Conservation (phyloP, 2,797 vertebrate species). For the Ctenopoma kingsleyae region DNA sequence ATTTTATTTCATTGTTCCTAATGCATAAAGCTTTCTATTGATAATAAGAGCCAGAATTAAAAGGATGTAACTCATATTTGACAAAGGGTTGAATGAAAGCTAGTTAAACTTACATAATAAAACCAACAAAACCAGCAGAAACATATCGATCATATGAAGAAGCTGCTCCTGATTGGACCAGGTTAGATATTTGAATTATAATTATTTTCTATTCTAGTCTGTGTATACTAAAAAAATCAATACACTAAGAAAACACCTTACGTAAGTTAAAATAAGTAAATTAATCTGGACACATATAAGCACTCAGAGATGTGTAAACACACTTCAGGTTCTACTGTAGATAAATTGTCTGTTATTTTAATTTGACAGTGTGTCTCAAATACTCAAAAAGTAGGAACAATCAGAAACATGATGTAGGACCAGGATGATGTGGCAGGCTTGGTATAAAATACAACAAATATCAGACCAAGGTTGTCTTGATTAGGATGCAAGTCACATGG, state of each 20-base stretch:
- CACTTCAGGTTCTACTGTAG: background rate
- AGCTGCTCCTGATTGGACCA: background rate
- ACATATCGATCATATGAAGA: background rate
- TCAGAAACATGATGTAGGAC: no score
- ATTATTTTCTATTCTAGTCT: background rate
- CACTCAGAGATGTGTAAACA: background rate
- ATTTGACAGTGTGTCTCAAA: no score
- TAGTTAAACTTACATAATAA: background rate
- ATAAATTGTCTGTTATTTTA: background rate
- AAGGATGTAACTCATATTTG: background rate
- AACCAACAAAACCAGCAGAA: background rate
- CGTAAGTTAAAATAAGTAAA: background rate
- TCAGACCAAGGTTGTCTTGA: slow-evolving; percentile 1
- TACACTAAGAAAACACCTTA: background rate
- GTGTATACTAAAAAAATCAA: background rate
- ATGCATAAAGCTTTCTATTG: background rate
- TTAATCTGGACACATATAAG: background rate
- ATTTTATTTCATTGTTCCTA: background rate
- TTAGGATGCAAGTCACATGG: slow-evolving; percentile 14
- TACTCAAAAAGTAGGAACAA: no score
- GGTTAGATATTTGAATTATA: slow-evolving; percentile 19
- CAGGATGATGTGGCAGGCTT: no score
- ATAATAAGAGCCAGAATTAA: background rate
- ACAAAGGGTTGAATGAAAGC: background rate
- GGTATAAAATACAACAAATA: background rate